Base-by-base conservation (phyloP, 2,888 invertebrate species). In the Spicauda simplicius region DNA sequence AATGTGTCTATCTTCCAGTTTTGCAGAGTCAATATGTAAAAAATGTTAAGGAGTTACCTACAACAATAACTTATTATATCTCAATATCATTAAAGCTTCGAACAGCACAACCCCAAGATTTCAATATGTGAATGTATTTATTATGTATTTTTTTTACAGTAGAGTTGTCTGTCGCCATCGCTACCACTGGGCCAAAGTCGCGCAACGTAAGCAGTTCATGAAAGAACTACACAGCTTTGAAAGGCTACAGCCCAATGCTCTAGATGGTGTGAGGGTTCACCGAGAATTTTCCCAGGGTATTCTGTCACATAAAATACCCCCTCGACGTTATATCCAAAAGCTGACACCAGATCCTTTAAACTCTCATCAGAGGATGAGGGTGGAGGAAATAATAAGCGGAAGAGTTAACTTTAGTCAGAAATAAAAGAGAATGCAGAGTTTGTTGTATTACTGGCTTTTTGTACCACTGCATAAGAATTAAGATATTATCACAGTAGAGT, bases 121-220 rank as follows among this genome's bases (percentile, higher is more conserved):
- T 33, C 8, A 33, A 33, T 33, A 10, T 10, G 33, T 33, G 33
- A 33, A 33, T 33, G 10, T 33, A n/a, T n/a, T n/a, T n/a, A n/a
- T n/a, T n/a, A n/a, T n/a, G n/a, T n/a, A n/a, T 52, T 52, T 54
- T 70, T 64, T 52, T 52, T 88, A 58, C 87, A 96, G 96, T 80
- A 84, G 94, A 55, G 94, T 95, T n/a, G 93, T 95, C 14, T 96
- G 96, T 78, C 94, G 95, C 5, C 94, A 94, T 73, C 93, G 96
- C 61, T 94, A 95, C 75, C 90, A 92, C 72, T 89, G 85, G 81
- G 88, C 93, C 0, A 93, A 90, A 55, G 86, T 87, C 63, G 87
- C 90, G 18, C 94, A 94, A 73, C 93, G 93, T 59, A 92, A 86
- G 57, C 95, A 95, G 74, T 94, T 96, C 73, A 94, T 94, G 86